A percentile compares a stretch with the other conserved stretches of the same genome.
These are phyloP conservation scores for Bergia puertoricense DNA, from an alignment of 92 coral and sea anemone species.

Conservation along the genomic window DNA sequence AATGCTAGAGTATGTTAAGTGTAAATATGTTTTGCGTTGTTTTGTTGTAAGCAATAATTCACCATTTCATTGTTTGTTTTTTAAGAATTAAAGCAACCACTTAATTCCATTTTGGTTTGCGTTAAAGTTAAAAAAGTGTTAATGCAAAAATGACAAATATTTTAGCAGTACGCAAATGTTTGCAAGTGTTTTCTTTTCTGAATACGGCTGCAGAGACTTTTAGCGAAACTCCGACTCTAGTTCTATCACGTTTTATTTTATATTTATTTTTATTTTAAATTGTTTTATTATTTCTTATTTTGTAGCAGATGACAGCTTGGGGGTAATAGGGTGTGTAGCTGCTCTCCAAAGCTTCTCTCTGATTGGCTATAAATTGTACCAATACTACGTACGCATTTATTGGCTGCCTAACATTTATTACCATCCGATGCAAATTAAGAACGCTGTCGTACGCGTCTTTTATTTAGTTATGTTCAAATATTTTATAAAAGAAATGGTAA, in stretches of 20 bases:
- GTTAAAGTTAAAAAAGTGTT: not conserved
- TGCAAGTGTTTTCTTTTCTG: not conserved
- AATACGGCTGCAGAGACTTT: not conserved
- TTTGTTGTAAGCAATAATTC: not conserved
- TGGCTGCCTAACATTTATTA: not conserved
- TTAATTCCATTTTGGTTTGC: not conserved
- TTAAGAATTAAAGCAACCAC: not conserved
- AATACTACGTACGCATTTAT: not conserved
- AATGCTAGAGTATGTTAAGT: conserved; percentile 3
- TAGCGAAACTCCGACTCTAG: too few species aligned
- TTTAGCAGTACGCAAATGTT: not conserved
- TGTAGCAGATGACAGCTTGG: not conserved
- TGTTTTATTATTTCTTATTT: not conserved
- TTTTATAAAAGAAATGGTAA: too few species aligned
- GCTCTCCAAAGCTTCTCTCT: not conserved
- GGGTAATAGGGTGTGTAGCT: not conserved
- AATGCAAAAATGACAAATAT: not conserved
- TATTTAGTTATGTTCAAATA: too few species aligned
- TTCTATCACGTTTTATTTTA: not conserved
- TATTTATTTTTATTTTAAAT: too few species aligned
- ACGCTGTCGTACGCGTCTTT: too few species aligned
- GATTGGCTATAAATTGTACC: not conserved
- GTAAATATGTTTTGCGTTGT: not conserved
- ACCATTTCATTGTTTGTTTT: too few species aligned
- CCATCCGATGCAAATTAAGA: too few species aligned